Base-by-base conservation (phyloP, 2,797 vertebrate genomes). In the Adrianichthys oophorus region DNA sequence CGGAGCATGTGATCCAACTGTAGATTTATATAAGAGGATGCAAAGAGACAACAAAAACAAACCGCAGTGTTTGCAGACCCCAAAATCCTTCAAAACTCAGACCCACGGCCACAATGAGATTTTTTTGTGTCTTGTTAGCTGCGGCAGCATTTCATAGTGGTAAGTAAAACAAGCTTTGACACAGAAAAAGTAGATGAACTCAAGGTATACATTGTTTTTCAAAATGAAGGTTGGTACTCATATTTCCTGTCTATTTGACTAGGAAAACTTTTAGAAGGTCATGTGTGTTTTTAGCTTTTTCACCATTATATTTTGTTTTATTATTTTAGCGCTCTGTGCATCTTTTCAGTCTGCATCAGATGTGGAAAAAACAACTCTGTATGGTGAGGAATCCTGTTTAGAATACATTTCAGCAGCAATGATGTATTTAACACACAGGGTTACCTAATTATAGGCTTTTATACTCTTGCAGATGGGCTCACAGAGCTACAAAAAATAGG, bases 1-100 rank as follows among this genome's bases (percentile, higher is more conserved):
- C 52, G 21, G 3, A 72, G 48, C 91, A 92, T 91, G 90, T 93
- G 91, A 93, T 62, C 55, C 2, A 45, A 49, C 61, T 24, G 53
- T 66, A 41, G 56, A 61, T 58, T 65, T 46, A 32, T 89, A 91
- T 91, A 92, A 91, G 74, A 87, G 70, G 68, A 62, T 0, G 8
- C 3, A n/a, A 26, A 54, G n/a, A 7, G 61, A 72, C 62, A 59
- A 66, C 61, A 71, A 61, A 59, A 45, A 53, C 59, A 41, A 37
- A 37, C 10, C 32, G 32, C 32, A 37, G 32, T 37, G 10, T 37
- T 37, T 37, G 32, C 32, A 37, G 32, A 12, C 21, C 41, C 56
- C 43, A 24, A 63, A 58, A 62, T 58, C 55, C 37, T 50, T 56
- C 47, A 49, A 23, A 53, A 56, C 48, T 65, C 52, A 49, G 47